Percentiles rank a stretch among this genome's conserved stretches.
These are phyloP conservation scores for Junco hyemalis DNA, from an alignment of 2,113 vertebrate species.

Conservation along the genomic window DNA sequence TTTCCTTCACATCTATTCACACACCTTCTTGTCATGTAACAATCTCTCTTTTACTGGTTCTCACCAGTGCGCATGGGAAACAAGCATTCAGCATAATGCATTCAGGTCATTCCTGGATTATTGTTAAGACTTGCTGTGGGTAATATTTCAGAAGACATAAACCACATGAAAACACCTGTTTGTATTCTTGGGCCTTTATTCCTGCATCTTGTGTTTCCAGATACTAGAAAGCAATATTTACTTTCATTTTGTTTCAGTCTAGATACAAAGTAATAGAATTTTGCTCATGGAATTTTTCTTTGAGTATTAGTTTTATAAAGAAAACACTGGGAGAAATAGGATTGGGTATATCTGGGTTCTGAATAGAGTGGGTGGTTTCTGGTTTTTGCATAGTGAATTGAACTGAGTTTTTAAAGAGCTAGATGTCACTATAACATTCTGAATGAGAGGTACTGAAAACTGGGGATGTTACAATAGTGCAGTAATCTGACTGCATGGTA, in stretches of 20 bases:
- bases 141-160: not conserved
- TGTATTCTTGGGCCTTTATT: not conserved
- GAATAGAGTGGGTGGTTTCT: not conserved
- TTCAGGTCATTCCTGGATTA: not conserved
- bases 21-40: not conserved
- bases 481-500: not conserved
- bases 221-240: not conserved
- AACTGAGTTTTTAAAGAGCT: not conserved
- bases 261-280: not conserved
- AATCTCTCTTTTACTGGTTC: not conserved
- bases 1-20: not conserved
- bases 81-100: not conserved
- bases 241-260: not conserved
- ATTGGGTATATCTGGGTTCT: not conserved
- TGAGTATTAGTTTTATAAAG: not conserved
- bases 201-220: not conserved
- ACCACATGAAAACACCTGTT: not conserved
- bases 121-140: not conserved
- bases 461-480: not conserved
- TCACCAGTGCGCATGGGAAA: not conserved
- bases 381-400: not conserved
- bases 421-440: not conserved
- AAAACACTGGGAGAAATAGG: not conserved
- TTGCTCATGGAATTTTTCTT: not conserved
- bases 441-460: not conserved